Evolutionary conservation across 2,797 vertebrate species (phyloP), one percentile per base, ranked within the genome.

Genomic region (Gila robusta): DNA sequence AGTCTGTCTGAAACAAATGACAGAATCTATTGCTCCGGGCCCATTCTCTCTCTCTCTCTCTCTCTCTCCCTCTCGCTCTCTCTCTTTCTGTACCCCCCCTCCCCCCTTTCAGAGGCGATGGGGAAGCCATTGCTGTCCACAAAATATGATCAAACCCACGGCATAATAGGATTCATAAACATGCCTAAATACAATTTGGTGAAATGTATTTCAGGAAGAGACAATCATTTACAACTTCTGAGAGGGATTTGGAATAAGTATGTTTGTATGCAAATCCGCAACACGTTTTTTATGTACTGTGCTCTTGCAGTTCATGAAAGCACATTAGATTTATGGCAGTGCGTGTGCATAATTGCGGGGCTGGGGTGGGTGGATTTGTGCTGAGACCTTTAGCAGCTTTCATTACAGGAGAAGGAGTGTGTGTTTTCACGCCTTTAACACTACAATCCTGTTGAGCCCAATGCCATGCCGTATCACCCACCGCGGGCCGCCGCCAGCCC

Each of bases 101-200:
- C 77, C 72, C 52, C 85, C 76, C 84, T 74, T 19, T 64, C 95
- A 96, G 95, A 95, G 93, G 94, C 95, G 96, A 94, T 92, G 91
- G 96, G 95, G 96, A 97, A 96, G 94, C 95, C 95, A 96, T 94
- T 94, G 95, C 96, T 96, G 96, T 96, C 97, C 96, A 96, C 97
- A 96, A 97, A 96, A 96, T 94, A 94, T 95, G 96, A 97, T 96
- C 96, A 94, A 96, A 96, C 96, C 97, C 96, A 94, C 94, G 96
- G 96, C 95, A 95, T 98, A 99, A 97, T 98, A 97, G 97, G 96
- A 98, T 98, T 98, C 97, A 96, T 96, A 96, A 96, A 98, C 96
- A 94, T 97, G 97, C 97, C 96, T 95, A 98, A 98, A 98, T 98
- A 96, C 95, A 97, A 98, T 98, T 97, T 98, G 96, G 96, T 96